Evolutionary conservation across 2,113 vertebrate species (phyloP).

Genomic region (Pelecanoides urinatrix): DNA sequence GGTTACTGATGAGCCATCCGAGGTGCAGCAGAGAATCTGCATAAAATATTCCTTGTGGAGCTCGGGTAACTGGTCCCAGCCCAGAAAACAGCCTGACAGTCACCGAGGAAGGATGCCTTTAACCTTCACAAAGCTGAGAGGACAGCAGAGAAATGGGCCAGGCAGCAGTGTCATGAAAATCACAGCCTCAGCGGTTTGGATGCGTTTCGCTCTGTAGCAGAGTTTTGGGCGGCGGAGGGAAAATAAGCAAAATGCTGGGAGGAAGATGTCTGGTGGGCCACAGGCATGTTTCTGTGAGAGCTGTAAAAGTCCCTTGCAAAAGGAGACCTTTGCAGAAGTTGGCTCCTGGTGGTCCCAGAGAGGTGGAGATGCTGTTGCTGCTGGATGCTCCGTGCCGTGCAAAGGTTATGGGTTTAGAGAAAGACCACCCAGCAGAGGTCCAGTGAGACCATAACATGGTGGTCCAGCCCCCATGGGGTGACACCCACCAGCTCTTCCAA

Average conservation of each 20-base stretch:
- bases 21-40: neutral
- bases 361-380: neutral
- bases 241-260: neutral
- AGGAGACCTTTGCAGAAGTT: neutral
- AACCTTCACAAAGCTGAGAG: constrained; percentile 72
- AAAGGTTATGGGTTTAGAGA: neutral
- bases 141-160: constrained; percentile 70
- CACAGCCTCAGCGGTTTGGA: constrained; percentile 58
- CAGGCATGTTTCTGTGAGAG: neutral
- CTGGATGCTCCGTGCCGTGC: neutral
- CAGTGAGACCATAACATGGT: neutral
- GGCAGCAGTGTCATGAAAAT: constrained; percentile 57
- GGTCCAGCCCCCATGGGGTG: neutral
- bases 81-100: constrained; percentile 70
- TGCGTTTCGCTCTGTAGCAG: neutral
- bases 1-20: neutral
- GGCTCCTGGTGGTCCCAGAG: neutral
- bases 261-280: neutral
- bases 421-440: neutral
- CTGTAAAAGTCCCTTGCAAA: neutral
- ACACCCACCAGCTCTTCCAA: neutral
- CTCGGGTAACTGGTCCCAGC: constrained; percentile 45
- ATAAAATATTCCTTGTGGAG: constrained; percentile 67
- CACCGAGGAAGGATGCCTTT: constrained; percentile 61
- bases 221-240: neutral